Evolutionary conservation across 2,797 vertebrate species (phyloP), one percentile per base, ranked within the genome.

Genomic region (Enteromius fasciolatus): DNA sequence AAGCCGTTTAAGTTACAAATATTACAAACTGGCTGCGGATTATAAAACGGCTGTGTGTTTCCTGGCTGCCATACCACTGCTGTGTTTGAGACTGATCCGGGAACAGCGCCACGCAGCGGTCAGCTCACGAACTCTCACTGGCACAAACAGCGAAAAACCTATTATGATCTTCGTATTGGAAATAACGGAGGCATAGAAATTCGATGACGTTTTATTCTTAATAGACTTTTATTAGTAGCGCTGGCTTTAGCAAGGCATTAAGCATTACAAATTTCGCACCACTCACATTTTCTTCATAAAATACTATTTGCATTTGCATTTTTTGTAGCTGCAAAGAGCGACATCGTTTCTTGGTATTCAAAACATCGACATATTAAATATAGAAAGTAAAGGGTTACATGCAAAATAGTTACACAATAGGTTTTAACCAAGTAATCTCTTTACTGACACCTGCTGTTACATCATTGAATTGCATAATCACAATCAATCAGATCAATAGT

Each of bases 11-110:
- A 57, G 1, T 33, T 10, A 61, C 67, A 64, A 41, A 78, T 70
- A 20, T 33, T 59, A 63, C 70, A 50, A 31, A 76, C 85, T 85
- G 88, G 85, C 92, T 76, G 36, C 72, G 81, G 87, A 88, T 92
- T 92, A 92, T 92, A 94, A 94, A 89, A 94, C 94, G 94, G 93
- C 94, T 91, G 87, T 91, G 84, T 39, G 86, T 78, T 72, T 78
- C 63, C 89, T 63, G 70, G 78, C 48, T 61, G 84, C 86, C 89
- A 89, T 84, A 59, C 66, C 84, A 83, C 64, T 83, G 81, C 59
- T 66, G 86, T 41, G 83, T 76, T n/a, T 28, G 33, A 2, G 46
- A 78, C 88, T 81, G 76, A 85, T 92, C 92, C 93, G 91, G 61
- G n/a, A 69, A 69, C 33, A 39, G 36, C 2, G 6, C 82, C 83